Percentiles rank a stretch among this genome's conserved stretches.
Conservation (phyloP, 2,797 vertebrate species). For the Leuciscus waleckii region DNA sequence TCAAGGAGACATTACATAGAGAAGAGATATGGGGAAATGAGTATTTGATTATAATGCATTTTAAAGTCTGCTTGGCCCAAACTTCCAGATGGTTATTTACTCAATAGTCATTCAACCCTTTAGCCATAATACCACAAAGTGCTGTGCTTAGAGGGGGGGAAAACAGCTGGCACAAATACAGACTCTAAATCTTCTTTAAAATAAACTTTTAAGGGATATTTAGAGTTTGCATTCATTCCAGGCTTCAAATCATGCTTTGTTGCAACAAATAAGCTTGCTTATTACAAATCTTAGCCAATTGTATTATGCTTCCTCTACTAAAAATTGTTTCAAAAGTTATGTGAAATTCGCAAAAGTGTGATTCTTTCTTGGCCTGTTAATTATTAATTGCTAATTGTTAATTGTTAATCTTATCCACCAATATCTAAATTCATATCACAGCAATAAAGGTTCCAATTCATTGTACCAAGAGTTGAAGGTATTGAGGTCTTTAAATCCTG, state of each 20-base stretch:
- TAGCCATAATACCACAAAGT: conserved; percentile 12
- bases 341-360: not conserved
- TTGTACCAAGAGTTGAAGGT: conserved; percentile 3
- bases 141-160: not conserved
- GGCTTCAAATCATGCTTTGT: not conserved
- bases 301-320: not conserved
- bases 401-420: not conserved
- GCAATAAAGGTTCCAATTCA: conserved; percentile 47
- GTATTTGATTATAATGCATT: conserved; percentile 34
- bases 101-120: conserved; percentile 27
- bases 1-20: conserved; percentile 47
- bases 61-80: conserved; percentile 30
- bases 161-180: not conserved
- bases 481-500: conserved; percentile 25
- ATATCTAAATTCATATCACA: not conserved
- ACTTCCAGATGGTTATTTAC: conserved; percentile 38
- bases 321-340: not conserved
- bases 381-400: not conserved
- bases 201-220: not conserved
- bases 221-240: not conserved
- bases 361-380: not conserved
- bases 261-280: not conserved
- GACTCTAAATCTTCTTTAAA: not conserved
- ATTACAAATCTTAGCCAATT: not conserved
- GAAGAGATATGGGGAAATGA: conserved; percentile 7